Conservation (phyloP, 64 coral and sea anemone genomes). For the Platygyra sinensis region DNA sequence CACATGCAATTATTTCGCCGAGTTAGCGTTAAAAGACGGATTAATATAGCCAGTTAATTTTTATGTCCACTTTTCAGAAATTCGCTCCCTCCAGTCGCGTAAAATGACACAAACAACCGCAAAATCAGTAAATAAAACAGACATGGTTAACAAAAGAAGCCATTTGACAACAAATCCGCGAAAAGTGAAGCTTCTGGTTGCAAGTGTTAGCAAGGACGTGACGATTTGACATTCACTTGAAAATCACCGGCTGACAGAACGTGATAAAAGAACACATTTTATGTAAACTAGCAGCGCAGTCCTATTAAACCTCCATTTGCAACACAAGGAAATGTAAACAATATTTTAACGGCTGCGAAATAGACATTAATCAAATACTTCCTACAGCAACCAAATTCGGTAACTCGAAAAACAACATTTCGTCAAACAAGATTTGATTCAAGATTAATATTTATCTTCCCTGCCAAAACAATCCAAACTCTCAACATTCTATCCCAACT, state of each 20-base stretch:
- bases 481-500: too few relatives aligned
- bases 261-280: background rate
- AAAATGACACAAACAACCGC: background rate
- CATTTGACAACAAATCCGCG: background rate
- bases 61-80: background rate
- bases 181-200: background rate
- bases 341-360: too few relatives aligned
- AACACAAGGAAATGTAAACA: background rate
- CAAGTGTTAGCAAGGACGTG: background rate
- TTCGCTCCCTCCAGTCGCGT: background rate
- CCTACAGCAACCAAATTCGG: too few relatives aligned
- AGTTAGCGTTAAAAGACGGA: background rate
- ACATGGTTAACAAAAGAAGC: background rate
- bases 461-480: too few relatives aligned
- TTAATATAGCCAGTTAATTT: background rate
- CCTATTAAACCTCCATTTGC: background rate
- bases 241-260: background rate
- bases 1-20: too few relatives aligned
- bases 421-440: too few relatives aligned
- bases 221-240: background rate
- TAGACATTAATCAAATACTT: too few relatives aligned
- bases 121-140: background rate
- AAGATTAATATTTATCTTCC: too few relatives aligned
- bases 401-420: too few relatives aligned
- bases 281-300: background rate